Base-by-base conservation (phyloP, 1,140 invertebrate genomes). In the Theocolax elegans region DNA sequence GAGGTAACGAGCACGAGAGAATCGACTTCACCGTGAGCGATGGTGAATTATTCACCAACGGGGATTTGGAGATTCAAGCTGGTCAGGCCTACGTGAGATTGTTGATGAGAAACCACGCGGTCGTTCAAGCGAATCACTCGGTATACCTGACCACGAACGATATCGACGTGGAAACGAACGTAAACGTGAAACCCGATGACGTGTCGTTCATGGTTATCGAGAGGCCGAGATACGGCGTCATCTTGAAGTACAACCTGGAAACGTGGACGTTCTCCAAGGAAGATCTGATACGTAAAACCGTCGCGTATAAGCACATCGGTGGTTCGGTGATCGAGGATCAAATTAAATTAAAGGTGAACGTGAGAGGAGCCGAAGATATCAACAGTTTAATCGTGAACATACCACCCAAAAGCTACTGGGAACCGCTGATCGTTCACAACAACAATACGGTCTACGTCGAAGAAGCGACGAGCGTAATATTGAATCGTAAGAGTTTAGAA, bases 361-460 rank as follows among this genome's bases (percentile, higher is more conserved):
- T 91, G 83, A 79, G 87, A 87, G 76, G 89, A 69, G 91, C 92
- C 4, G 89, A 89, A 71, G 89, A 90, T 7, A 90, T 92, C 70
- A 91, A 89, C 12, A 82, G 89, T 56, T 89, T 93, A 53, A 82
- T 87, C 3, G 89, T 94, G 48, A 89, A 89, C 72, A 90, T 96
- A 69, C 94, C 92, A 79, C 93, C 94, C 1, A 91, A 93, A 10
- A 92, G 90, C 65, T 97, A 95, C 77, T 97, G 94, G 94, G 93
- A 97, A 79, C 90, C 92, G 0, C 79, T 96, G 46, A 86, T 89
- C 56, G 87, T 95, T 2, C 88, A 89, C 42, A 89, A 88, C 59
- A 92, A 93, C 75, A 88, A 89, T 74, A 90, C 91, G 0, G 83
- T 95, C 7, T 87, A 90, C 48, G 93, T 96, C 0, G 93, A 95